Evolutionary conservation across 1,140 invertebrate species (phyloP), one percentile per base, ranked within the genome.

Genomic region (Centruroides sculpturatus): DNA sequence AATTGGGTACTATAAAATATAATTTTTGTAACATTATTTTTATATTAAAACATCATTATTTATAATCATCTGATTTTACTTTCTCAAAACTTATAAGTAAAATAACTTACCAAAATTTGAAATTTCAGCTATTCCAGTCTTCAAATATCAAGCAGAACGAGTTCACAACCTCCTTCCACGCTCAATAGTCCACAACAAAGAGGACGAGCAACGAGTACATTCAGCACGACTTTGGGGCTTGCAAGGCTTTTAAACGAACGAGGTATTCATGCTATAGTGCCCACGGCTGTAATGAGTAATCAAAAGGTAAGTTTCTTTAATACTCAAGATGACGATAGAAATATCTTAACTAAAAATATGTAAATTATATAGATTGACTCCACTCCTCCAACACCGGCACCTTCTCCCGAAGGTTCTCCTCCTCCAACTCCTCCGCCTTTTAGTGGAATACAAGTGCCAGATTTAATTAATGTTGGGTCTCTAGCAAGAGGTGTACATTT

Each of bases 211-310:
- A 83, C 81, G 5, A 41, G 41, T 41, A 89, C 86, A 3, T 89
- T 86, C 71, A 88, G 85, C 23, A 85, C 85, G 7, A 41, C 41
- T 6, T 73, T 85, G 7, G 85, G 86, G 0, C 72, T 91, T 7
- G 88, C 88, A 1, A 83, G 85, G 64, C 83, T 89, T 75, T 73
- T 91, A 9, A 85, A 87, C 61, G 87, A 90, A 70, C 77, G 87
- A 63, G 86, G 86, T 47, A 86, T 87, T 55, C 69, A 72, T 52
- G 83, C 82, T 70, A 84, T 83, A 52, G 81, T 81, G 57, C 66
- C 66, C 35, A 58, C 58, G 36, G 65, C 61, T 49, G 11, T 64
- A 36, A 60, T 41, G 41, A 41, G 8, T 41, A 8, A 8, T 6
- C 41, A 41, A 41, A 41, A 41, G 8, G 41, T 41, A 41, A 41